These are phyloP conservation scores for Archaeoteleia sp. DNA, from an alignment of 2,888 invertebrate genomes.

Conservation along the genomic window DNA sequence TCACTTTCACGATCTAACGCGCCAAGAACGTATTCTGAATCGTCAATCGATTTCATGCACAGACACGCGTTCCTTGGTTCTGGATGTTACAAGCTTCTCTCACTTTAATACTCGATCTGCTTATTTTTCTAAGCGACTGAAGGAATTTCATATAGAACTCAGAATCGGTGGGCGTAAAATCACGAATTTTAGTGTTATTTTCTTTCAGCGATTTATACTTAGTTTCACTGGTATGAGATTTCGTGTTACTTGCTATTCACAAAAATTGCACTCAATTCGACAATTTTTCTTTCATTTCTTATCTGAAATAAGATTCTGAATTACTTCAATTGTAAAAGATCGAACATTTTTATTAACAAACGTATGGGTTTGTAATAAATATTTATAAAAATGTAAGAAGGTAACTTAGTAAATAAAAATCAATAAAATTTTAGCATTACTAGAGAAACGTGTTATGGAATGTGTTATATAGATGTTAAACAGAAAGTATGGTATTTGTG, in stretches of 20 bases:
- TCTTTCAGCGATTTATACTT: constrained; percentile 34
- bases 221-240: constrained; percentile 37
- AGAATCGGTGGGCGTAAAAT: constrained; percentile 33
- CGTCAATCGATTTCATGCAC: constrained; percentile 46
- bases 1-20: constrained; percentile 47
- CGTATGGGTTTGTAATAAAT: too few species aligned
- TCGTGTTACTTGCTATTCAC: constrained; percentile 22
- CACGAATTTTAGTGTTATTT: constrained; percentile 24
- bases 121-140: constrained; percentile 47
- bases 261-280: constrained; percentile 16
- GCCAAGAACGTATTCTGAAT: constrained; percentile 43
- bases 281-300: not conserved
- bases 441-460: too few species aligned
- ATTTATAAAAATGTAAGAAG: too few species aligned
- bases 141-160: constrained; percentile 42
- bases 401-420: too few species aligned
- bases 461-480: too few species aligned
- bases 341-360: too few species aligned
- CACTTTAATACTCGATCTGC: constrained; percentile 34
- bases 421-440: too few species aligned
- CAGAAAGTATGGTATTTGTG: too few species aligned
- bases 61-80: constrained; percentile 40
- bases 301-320: too few species aligned
- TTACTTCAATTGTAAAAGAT: too few species aligned
- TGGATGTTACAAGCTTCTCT: constrained; percentile 40